Base-by-base conservation (phyloP, 2,113 vertebrate genomes). In the Orycteropus afer region DNA sequence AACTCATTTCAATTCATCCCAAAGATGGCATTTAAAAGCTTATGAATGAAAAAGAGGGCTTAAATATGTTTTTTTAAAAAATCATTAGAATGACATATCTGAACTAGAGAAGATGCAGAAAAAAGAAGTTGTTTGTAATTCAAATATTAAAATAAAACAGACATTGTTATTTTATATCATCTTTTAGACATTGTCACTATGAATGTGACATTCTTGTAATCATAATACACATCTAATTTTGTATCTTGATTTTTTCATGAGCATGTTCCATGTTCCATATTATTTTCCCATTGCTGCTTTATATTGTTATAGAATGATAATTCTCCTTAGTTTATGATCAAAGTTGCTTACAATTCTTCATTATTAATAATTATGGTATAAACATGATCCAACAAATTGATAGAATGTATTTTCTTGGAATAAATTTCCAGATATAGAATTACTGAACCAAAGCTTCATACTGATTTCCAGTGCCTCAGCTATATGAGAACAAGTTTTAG, bases 281-380 rank as follows among this genome's bases (percentile, higher is more conserved):
- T 61, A 4, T 51, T 88, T 93, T 69, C 27, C 89, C 51, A 29
- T 91, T 1, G 59, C 13, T 51, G 2, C 55, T 90, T 89, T 73
- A 51, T 51, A 29, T n/a, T 34, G 4, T 73, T 89, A 37, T 89
- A 47, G 34, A 80, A 3, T 61, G 22, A 47, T 55, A 11, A 61
- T 90, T 81, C 22, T 86, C 17, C 23, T 86, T 95, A 29, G 9
- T 81, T 83, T 94, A 32, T 55, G 42, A 92, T 81, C 84, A 67
- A 94, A 76, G 17, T 11, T 89, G 1, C 17, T 78, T 84, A 40
- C 63, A 57, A 67, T 87, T 85, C 81, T 93, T 53, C n/a, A 69
- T 83, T 61, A 51, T 37, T 88, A 86, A 85, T 94, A 83, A 90
- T 96, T 89, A 51, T 61, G 11, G 69, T 86, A 5, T 87, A 45